Base-by-base conservation (phyloP, 2,797 vertebrate genomes). In the Siniperca undulata region DNA sequence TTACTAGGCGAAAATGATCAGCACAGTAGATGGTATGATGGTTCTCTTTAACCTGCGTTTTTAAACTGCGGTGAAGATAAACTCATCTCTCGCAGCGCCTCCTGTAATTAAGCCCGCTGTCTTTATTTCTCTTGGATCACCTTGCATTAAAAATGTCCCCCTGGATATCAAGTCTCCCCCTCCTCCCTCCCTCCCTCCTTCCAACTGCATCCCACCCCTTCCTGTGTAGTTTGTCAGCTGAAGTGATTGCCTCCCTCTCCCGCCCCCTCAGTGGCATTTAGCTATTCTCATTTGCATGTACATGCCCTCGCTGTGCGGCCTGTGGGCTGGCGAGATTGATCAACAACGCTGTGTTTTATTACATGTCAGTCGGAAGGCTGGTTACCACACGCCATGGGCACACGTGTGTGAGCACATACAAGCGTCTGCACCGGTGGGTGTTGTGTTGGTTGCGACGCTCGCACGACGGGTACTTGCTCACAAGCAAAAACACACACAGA, bases 201-300 rank as follows among this genome's bases (percentile, higher is more conserved):
- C 88, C 81, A 83, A 73, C 86, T 59, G 80, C 88, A 86, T 85
- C 76, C 89, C 90, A 91, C 90, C 88, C 90, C 42, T 80, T 93
- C 86, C 87, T 86, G 91, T 65, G 93, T 84, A 90, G 86, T 95
- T 96, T 94, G 95, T 96, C 84, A 94, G 91, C 91, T 91, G 94
- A 97, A 96, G 94, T 93, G 93, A 96, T 96, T 94, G 96, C 65
- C 7, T 92, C 84, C 90, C 88, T 90, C 89, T 90, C 78, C 92
- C 94, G 91, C 94, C 95, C 96, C 96, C 96, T 96, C 96, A 96
- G 96, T 97, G 97, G 96, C 97, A 97, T 97, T 96, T 96, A 97
- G 96, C 96, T 95, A 93, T 96, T 94, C 97, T 98, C 97, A 99
- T 99, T 98, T 98, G 97, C 98, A 99, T 98, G 96, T 97, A 98